Conservation (phyloP, 2,113 vertebrate species). For the Ictalurus furcatus region DNA sequence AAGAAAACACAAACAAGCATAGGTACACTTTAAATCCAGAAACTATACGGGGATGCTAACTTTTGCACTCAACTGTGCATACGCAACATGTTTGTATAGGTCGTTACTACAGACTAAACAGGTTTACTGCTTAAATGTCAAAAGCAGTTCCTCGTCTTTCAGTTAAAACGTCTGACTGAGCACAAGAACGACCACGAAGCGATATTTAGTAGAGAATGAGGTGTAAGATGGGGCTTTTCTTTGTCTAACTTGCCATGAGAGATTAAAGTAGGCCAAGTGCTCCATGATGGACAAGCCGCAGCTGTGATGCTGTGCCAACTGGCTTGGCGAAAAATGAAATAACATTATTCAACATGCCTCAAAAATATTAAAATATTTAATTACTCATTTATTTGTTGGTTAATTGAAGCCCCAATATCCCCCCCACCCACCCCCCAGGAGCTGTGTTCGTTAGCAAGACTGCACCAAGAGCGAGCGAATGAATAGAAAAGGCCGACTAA, state of each 20-base stretch:
- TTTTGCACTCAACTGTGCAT: not conserved
- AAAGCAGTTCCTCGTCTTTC: not conserved
- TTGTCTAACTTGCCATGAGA: constrained; percentile 6
- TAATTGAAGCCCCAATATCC: not conserved
- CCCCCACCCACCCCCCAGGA: not conserved
- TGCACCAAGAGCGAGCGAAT: not conserved
- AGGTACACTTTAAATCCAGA: not conserved
- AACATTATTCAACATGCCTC: not conserved
- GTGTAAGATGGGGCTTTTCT: not conserved
- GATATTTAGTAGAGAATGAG: too few species aligned
- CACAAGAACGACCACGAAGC: not conserved
- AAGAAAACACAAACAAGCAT: too few species aligned
- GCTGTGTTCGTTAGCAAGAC: not conserved
- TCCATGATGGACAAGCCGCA: constrained; percentile 2
- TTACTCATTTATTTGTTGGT: not conserved
- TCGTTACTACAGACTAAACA: not conserved
- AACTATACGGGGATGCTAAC: too few species aligned
- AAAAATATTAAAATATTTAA: not conserved
- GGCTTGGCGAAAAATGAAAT: not conserved
- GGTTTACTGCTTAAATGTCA: not conserved
- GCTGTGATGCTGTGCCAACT: constrained; percentile 37
- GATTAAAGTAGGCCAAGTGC: constrained; percentile 25
- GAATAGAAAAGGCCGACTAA: constrained; percentile 9
- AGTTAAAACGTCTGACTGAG: not conserved
- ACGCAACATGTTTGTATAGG: not conserved